Evolutionary conservation across 1,140 invertebrate species (phyloP).

Genomic region (Plodia interpunctella): DNA sequence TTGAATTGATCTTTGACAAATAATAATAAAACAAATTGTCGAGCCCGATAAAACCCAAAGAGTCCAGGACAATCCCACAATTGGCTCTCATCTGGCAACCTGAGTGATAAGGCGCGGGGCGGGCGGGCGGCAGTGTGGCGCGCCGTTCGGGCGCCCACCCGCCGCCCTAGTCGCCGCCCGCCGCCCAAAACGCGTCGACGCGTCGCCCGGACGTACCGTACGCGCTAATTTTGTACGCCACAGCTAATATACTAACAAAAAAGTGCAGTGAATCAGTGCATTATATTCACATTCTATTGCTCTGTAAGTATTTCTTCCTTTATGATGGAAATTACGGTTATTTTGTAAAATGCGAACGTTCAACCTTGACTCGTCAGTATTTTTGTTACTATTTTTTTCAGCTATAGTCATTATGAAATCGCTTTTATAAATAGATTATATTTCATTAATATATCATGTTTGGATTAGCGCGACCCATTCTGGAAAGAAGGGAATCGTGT

Average conservation of each 20-base stretch:
- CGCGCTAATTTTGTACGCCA: slow-evolving; percentile 65
- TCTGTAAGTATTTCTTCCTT: slow-evolving; percentile 37
- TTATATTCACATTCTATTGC: slow-evolving; percentile 38
- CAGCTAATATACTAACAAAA: slow-evolving; percentile 26
- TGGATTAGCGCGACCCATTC: slow-evolving; percentile 24
- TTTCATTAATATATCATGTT: slow-evolving; percentile 27
- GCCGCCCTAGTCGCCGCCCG: slow-evolving; percentile 58
- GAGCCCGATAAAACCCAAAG: not conserved
- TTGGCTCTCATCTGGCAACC: not conserved
- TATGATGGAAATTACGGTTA: slow-evolving; percentile 51
- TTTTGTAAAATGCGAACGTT: slow-evolving; percentile 53
- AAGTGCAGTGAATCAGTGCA: slow-evolving; percentile 52
- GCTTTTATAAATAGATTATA: slow-evolving; percentile 36
- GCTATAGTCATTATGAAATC: not conserved
- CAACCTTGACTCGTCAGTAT: slow-evolving; percentile 62
- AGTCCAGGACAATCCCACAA: not conserved
- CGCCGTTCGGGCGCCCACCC: slow-evolving; percentile 43
- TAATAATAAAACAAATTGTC: not conserved
- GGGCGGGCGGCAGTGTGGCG: slow-evolving; percentile 38
- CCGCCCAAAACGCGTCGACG: slow-evolving; percentile 41
- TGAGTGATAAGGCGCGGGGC: slow-evolving; percentile 53
- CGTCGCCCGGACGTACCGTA: slow-evolving; percentile 27
- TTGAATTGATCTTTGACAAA: not conserved
- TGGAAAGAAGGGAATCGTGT: slow-evolving; percentile 42
- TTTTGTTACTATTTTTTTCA: slow-evolving; percentile 42